These are phyloP conservation scores for Camelus dromedarius DNA, from an alignment of 2,113 vertebrate species.

Conservation along the genomic window DNA sequence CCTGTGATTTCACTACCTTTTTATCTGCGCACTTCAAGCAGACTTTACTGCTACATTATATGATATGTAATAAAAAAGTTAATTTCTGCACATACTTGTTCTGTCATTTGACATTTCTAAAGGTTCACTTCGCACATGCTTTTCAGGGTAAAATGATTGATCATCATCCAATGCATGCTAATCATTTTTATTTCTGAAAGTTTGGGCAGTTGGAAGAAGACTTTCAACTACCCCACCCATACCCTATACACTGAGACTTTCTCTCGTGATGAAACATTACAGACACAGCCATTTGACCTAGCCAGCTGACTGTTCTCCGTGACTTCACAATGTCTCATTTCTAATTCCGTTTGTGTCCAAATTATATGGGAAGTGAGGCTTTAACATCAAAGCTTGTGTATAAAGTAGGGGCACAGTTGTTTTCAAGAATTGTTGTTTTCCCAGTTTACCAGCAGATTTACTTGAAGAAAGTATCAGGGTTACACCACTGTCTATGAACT, in stretches of 20 bases:
- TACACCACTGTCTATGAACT: not conserved
- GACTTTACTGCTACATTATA: slow-evolving; percentile 93
- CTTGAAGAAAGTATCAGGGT: not conserved
- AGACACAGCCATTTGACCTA: not conserved
- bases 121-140: slow-evolving; percentile 20
- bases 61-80: slow-evolving; percentile 89
- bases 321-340: not conserved
- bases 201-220: slow-evolving; percentile 58
- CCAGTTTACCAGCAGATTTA: slow-evolving; percentile 56
- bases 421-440: slow-evolving; percentile 32
- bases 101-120: slow-evolving; percentile 81
- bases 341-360: not conserved
- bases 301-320: not conserved
- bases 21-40: slow-evolving; percentile 97
- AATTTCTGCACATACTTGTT: slow-evolving; percentile 89
- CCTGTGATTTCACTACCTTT: slow-evolving; percentile 98
- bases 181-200: slow-evolving; percentile 71
- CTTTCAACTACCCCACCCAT: slow-evolving; percentile 9
- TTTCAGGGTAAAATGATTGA: slow-evolving; percentile 65
- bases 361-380: not conserved
- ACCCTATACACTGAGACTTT: not conserved
- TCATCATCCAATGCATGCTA: not conserved
- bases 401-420: not conserved
- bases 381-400: not conserved
- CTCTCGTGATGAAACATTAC: not conserved